These are phyloP conservation scores for Anguilla rostrata DNA, from an alignment of 2,113 vertebrate species.

Conservation along the genomic window DNA sequence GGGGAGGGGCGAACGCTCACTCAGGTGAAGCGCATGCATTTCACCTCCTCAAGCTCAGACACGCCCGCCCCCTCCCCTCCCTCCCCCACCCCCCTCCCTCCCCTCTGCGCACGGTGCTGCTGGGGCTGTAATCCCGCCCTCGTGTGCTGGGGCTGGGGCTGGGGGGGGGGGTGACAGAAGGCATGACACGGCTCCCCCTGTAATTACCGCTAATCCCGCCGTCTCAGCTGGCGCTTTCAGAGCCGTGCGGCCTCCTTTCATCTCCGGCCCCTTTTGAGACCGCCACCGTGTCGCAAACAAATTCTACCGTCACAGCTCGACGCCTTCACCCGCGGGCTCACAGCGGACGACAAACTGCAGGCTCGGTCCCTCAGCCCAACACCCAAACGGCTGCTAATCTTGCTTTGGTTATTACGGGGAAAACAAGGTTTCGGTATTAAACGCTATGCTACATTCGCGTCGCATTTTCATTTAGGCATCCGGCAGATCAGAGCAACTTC, in stretches of 20 bases:
- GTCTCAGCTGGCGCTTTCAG: not conserved
- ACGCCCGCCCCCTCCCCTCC: not conserved
- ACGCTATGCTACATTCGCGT: not conserved
- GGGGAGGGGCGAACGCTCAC: not conserved
- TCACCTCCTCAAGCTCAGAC: not conserved
- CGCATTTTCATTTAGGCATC: not conserved
- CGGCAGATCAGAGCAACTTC: too few relatives aligned
- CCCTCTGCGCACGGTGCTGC: not conserved
- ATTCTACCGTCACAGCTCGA: not conserved
- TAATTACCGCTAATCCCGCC: constrained; percentile 7
- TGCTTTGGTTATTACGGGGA: not conserved
- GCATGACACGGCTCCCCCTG: not conserved
- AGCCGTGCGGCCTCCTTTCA: not conserved
- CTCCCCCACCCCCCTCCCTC: not conserved
- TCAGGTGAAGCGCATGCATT: not conserved
- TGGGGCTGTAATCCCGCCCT: not conserved
- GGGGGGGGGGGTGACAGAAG: not conserved
- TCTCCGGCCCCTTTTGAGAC: not conserved
- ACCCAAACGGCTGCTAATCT: not conserved
- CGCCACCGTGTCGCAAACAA: not conserved
- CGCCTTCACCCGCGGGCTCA: not conserved
- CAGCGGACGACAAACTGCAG: not conserved
- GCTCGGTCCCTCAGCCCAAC: not conserved
- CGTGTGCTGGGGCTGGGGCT: not conserved
- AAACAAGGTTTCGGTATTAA: too few relatives aligned